Base-by-base conservation (phyloP, 2,888 invertebrate genomes). In the Polydrusus tereticollis region DNA sequence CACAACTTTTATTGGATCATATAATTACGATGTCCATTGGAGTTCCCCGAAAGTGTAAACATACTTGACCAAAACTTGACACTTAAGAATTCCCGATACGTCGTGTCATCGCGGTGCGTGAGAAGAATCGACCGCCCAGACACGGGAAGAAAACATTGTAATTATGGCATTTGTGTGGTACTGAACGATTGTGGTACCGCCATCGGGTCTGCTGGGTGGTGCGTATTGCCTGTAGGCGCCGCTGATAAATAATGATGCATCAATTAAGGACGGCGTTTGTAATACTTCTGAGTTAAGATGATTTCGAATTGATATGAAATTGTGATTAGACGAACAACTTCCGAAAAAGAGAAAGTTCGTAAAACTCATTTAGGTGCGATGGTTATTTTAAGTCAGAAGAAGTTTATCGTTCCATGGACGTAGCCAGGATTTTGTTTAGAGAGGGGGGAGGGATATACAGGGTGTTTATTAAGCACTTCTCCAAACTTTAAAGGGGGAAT, bases 51-150 rank as follows among this genome's bases (percentile, higher is more conserved):
- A 14, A 47, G 18, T 33, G 43, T 58, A 67, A 67, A 67, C 47
- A 59, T 41, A 60, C 60, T 68, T 68, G 68, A 68, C 62, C 68
- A 68, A 60, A 68, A 60, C 41, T 23, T 68, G 58, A 41, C 58
- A 58, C 58, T 58, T 58, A 20, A 58, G 41, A 20, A 58, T 41
- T 41, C 58, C 58, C 41, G 58, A 58, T 38, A 14, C 8, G 41
- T 58, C 38, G 38, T 58, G 58, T 58, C 58, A 58, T 58, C 58
- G 58, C 21, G 18, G 38, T 50, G 36, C 36, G 50, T 50, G 50
- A 50, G 63, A 63, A 50, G 50, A 50, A 26, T 26, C 50, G 63
- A 36, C 63, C 50, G 50, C 63, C 63, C 63, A 63, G 63, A 58
- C 23, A 58, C 45, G 59, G 59, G 41, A 59, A 59, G 41, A 41